Conservation (phyloP, 2,797 vertebrate genomes). For the Ataeniobius toweri region DNA sequence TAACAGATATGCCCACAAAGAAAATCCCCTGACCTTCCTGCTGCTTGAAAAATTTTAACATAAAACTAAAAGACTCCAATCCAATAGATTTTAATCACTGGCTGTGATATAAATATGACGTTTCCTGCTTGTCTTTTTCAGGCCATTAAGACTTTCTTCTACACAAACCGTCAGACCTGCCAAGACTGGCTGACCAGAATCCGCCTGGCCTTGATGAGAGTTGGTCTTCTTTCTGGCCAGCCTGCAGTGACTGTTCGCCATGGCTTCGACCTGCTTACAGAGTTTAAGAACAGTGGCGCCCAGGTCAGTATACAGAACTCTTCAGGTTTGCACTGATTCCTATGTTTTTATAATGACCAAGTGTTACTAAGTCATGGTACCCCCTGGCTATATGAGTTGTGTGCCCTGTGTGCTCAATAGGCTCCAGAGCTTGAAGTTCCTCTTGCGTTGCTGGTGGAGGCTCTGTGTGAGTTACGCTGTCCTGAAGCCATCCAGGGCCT, state of each 20-base stretch:
- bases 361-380: neutral
- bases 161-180: conserved; percentile 97
- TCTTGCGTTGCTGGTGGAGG: conserved; percentile 94
- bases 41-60: neutral
- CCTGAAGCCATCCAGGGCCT: conserved; percentile 97
- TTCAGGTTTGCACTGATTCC: neutral
- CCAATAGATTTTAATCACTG: neutral
- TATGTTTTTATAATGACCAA: too few relatives aligned
- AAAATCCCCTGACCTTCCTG: neutral
- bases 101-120: neutral
- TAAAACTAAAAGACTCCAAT: neutral
- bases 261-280: conserved; percentile 93
- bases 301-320: conserved; percentile 80
- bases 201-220: conserved; percentile 95
- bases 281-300: conserved; percentile 90
- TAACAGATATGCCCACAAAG: too few relatives aligned
- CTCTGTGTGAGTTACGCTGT: conserved; percentile 93
- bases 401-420: conserved; percentile 63
- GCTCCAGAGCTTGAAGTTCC: conserved; percentile 93
- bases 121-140: conserved; percentile 18
- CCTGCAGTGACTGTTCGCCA: conserved; percentile 96
- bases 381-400: fast-evolving
- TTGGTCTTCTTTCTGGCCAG: conserved; percentile 95
- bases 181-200: conserved; percentile 98
- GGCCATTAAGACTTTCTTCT: conserved; percentile 96